Conservation (phyloP, 2,797 vertebrate genomes). For the Oreonectes daqikongensis region DNA sequence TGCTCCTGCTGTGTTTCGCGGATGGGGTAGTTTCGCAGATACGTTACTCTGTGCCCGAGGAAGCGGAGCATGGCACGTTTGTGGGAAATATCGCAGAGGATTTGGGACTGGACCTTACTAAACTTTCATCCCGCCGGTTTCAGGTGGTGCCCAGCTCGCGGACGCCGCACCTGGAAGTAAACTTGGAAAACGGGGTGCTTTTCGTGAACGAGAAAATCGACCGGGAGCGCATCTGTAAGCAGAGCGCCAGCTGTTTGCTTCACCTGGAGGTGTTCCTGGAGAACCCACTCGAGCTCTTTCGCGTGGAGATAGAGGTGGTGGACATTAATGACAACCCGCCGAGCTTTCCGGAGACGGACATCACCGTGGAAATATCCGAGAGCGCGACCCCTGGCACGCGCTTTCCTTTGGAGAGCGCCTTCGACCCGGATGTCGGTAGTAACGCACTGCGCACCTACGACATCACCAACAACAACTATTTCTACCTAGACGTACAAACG, state of each 20-base stretch:
- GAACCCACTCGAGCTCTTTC: conserved; percentile 93
- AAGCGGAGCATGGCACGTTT: conserved; percentile 93
- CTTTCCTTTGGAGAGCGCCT: conserved; percentile 94
- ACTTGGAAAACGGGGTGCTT: conserved; percentile 92
- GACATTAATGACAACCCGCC: conserved; percentile 98
- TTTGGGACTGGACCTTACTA: conserved; percentile 96
- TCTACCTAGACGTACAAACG: conserved; percentile 94
- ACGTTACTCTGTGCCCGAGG: conserved; percentile 95
- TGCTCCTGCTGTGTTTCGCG: conserved; percentile 83
- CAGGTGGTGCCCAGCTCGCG: conserved; percentile 92
- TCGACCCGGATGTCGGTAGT: conserved; percentile 95
- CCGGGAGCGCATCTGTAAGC: conserved; percentile 93
- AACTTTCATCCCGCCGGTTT: conserved; percentile 92
- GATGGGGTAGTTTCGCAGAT: conserved; percentile 89
- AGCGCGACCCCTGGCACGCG: conserved; percentile 94
- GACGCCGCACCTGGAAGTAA: conserved; percentile 92
- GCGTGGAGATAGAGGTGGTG: conserved; percentile 95
- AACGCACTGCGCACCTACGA: conserved; percentile 95
- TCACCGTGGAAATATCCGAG: conserved; percentile 96
- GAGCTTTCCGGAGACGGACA: conserved; percentile 91
- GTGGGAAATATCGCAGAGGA: conserved; percentile 99
- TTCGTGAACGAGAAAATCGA: conserved; percentile 93
- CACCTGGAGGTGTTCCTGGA: conserved; percentile 97
- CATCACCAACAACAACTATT: conserved; percentile 93
- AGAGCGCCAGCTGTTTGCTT: conserved; percentile 90